phyloP scores from a whole-genome alignment of 2,888 invertebrate genomes.

The Hypomecis punctinalis region DNA sequence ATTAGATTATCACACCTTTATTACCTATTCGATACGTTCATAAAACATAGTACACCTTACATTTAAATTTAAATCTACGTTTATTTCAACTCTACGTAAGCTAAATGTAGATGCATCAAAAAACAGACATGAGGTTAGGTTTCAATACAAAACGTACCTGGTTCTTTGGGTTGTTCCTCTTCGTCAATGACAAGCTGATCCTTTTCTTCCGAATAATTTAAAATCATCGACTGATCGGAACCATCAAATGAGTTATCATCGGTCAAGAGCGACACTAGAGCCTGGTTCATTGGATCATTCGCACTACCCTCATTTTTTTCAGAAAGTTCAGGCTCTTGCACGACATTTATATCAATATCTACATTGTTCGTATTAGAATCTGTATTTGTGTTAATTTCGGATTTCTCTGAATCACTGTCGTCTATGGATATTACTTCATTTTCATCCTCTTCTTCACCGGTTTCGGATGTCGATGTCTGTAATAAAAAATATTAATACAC shows the following conservation, averaged over 20 bases:
- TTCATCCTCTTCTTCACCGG: conserved; percentile 53
- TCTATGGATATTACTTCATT: conserved; percentile 63
- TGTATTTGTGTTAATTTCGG: conserved; percentile 35
- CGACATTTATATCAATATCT: background rate
- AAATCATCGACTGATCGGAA: conserved; percentile 59
- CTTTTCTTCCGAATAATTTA: conserved; percentile 67
- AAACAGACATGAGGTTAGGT: background rate
- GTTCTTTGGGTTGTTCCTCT: conserved; percentile 42
- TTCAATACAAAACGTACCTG: conserved; percentile 21
- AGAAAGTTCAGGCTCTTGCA: conserved; percentile 21
- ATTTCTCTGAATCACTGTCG: conserved; percentile 58
- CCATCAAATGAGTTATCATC: conserved; percentile 69
- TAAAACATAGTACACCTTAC: background rate
- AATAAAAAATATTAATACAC: too few relatives aligned
- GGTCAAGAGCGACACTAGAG: conserved; percentile 68
- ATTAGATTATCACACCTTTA: too few relatives aligned
- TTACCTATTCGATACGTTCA: background rate
- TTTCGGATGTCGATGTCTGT: conserved; percentile 47
- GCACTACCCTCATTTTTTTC: conserved; percentile 20
- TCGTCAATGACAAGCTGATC: conserved; percentile 35
- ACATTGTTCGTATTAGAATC: conserved; percentile 26
- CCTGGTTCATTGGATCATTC: conserved; percentile 62
- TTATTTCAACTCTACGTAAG: too few relatives aligned
- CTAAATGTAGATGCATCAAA: too few relatives aligned
- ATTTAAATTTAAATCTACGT: too few relatives aligned